These are phyloP conservation scores for Staurois parvus DNA, from an alignment of 2,797 vertebrate species.

Conservation along the genomic window DNA sequence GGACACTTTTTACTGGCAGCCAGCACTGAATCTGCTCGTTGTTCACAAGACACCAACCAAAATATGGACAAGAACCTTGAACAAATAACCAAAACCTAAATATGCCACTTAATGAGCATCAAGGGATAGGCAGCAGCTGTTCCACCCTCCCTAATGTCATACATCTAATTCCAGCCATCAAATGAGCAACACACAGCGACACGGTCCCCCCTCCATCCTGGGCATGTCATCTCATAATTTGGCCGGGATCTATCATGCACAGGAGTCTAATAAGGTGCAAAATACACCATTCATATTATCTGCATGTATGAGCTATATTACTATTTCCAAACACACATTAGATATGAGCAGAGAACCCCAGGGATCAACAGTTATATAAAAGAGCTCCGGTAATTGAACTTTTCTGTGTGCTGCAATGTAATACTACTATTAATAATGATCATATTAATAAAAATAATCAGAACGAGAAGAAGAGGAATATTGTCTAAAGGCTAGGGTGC, in stretches of 20 bases:
- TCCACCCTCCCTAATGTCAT: slow-evolving; percentile 36
- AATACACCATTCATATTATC: background rate
- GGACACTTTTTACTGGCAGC: background rate
- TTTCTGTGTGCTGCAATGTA: background rate
- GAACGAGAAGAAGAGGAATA: no score
- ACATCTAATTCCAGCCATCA: slow-evolving; percentile 36
- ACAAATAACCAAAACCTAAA: slow-evolving; percentile 36
- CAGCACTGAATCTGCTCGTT: background rate
- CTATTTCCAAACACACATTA: background rate
- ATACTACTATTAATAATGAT: background rate
- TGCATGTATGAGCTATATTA: background rate
- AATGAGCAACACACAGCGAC: slow-evolving; percentile 6
- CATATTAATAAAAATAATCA: no score
- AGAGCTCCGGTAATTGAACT: background rate
- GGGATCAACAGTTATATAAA: background rate
- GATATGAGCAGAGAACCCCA: background rate
- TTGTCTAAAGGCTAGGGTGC: no score
- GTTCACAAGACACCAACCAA: background rate
- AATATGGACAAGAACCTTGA: slow-evolving; percentile 34
- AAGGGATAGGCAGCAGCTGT: slow-evolving; percentile 53
- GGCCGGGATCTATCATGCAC: background rate
- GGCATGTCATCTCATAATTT: no score
- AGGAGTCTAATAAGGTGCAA: background rate
- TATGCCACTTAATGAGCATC: slow-evolving; percentile 47
- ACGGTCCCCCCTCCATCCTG: background rate